Evolutionary conservation across 2,797 vertebrate species (phyloP).

Genomic region (Acrossocheilus wenchowensis): DNA sequence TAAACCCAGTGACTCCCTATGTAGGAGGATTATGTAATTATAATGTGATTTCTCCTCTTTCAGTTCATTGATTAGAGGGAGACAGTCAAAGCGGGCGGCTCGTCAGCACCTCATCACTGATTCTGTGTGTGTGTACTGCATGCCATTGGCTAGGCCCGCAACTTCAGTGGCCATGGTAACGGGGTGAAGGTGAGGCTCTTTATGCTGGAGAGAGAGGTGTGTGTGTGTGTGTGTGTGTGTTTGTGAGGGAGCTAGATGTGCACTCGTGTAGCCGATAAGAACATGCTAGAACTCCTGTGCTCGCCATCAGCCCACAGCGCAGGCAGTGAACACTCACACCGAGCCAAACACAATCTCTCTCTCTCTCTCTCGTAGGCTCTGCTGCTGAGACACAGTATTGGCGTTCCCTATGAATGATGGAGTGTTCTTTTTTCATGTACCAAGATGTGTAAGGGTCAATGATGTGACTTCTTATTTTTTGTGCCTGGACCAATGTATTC

Average conservation of each 20-base stretch:
- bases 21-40: constrained; percentile 53
- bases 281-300: constrained; percentile 55
- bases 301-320: constrained; percentile 58
- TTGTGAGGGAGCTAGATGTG: constrained; percentile 54
- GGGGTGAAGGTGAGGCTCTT: constrained; percentile 70
- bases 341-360: constrained; percentile 26
- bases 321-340: constrained; percentile 40
- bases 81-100: constrained; percentile 28
- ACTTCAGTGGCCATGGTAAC: constrained; percentile 82
- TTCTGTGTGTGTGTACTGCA: constrained; percentile 51
- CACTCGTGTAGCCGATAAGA: constrained; percentile 50
- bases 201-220: constrained; percentile 47
- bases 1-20: constrained; percentile 39
- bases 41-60: constrained; percentile 48
- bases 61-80: constrained; percentile 49
- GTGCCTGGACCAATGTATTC: not conserved
- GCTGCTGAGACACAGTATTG: constrained; percentile 46
- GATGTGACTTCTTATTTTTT: not conserved
- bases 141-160: constrained; percentile 64
- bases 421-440: not conserved
- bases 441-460: not conserved
- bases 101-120: constrained; percentile 64
- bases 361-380: not conserved
- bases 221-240: constrained; percentile 36
- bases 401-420: constrained; percentile 62